Evolutionary conservation across 2,888 invertebrate species (phyloP), one percentile per base, ranked within the genome.

Genomic region (Argynnis bischoffii): DNA sequence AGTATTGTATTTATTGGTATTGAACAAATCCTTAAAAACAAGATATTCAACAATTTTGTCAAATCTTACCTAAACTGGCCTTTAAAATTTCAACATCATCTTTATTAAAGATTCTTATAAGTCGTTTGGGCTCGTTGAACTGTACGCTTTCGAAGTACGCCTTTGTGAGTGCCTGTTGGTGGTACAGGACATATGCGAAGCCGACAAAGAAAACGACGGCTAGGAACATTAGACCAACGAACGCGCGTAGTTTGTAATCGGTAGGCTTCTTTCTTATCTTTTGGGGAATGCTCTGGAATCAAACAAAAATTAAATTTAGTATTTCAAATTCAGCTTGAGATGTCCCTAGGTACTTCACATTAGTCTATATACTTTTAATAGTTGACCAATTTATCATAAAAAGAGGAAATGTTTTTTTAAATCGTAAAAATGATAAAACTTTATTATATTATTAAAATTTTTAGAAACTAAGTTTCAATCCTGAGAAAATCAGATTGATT

Each of bases 81-180:
- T 93, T 93, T 54, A 97, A 87, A 54, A 97, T 95, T 80, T 96
- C 95, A 0, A 94, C 90, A 1, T 96, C 96, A 48, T 95, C 95
- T 64, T 93, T 93, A 79, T 95, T 96, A 78, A 94, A 95, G 55
- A 98, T 94, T 78, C 95, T 94, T 76, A 98, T 94, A 18, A 95
- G 87, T 67, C 97, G 91, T 80, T 96, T 95, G 31, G 95, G 95
- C 74, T 96, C 95, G 79, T 96, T 97, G 88, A 98, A 97, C 84
- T 97, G 95, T 64, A 98, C 96, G 79, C 95, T 95, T 57, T 96
- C 95, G 82, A 97, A 98, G 86, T 97, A 97, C 0, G 96, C 96
- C 78, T 95, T 95, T 70, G 97, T 96, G 35, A 96, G 88, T 0
- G 97, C 95, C 82, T 97, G 96, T 78, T 96, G 96, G 72, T 97